Conservation (phyloP, 2,888 invertebrate species). For the Aporophyla nigra region DNA sequence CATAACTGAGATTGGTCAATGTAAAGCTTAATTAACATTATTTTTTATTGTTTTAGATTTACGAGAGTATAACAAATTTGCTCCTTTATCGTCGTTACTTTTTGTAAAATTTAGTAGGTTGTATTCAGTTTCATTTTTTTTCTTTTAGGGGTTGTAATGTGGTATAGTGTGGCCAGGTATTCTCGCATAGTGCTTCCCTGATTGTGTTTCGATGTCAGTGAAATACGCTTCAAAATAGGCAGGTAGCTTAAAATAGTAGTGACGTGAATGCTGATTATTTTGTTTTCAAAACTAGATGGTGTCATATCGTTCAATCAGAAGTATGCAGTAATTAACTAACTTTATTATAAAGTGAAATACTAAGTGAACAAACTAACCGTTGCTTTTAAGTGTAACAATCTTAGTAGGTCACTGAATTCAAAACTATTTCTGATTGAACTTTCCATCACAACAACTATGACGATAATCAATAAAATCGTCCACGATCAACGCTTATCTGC, state of each 20-base stretch:
- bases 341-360: conserved; percentile 5
- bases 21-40: conserved; percentile 2
- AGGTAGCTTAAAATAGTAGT: conserved; percentile 32
- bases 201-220: conserved; percentile 23
- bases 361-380: conserved; percentile 13
- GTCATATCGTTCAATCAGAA: conserved; percentile 50
- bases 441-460: conserved; percentile 11
- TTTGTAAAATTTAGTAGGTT: conserved; percentile 47
- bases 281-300: conserved; percentile 6
- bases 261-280: conserved; percentile 15
- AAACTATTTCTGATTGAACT: conserved; percentile 57
- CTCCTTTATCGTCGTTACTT: conserved; percentile 16
- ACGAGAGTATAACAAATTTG: conserved; percentile 25
- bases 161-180: conserved; percentile 35
- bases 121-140: conserved; percentile 36
- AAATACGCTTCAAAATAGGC: conserved; percentile 39
- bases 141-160: conserved; percentile 48
- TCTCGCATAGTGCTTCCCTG: conserved; percentile 52
- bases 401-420: background rate
- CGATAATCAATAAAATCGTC: conserved; percentile 12
- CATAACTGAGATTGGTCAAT: background rate
- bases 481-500: conserved; percentile 54
- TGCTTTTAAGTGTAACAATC: conserved; percentile 2
- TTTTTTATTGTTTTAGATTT: conserved; percentile 57
- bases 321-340: conserved; percentile 32